Evolutionary conservation across 2,113 vertebrate genomes (phyloP).

Genomic region (Chitala chitala): DNA sequence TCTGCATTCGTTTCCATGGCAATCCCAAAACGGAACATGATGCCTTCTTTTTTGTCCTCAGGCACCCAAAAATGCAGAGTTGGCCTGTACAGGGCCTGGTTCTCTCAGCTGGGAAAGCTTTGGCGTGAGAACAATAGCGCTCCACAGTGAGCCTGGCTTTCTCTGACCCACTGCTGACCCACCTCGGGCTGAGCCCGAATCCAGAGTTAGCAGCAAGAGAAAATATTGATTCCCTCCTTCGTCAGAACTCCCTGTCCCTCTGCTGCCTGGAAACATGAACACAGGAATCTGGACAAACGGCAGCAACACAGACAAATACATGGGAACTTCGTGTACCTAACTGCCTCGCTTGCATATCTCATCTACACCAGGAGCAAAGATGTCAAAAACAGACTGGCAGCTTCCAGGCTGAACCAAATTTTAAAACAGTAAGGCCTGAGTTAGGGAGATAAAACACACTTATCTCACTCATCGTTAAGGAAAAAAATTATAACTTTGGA

Average conservation of each 20-base stretch:
- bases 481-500: neutral
- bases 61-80: conserved; percentile 38
- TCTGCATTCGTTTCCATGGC: conserved; percentile 33
- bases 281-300: neutral
- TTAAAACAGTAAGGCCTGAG: neutral
- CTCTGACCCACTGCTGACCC: conserved; percentile 9
- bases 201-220: neutral
- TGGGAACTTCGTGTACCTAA: neutral
- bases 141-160: conserved; percentile 10
- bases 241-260: neutral
- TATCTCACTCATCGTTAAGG: no score
- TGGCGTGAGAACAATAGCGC: conserved; percentile 31
- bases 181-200: neutral
- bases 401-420: neutral
- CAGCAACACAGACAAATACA: neutral
- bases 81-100: conserved; percentile 34
- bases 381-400: neutral
- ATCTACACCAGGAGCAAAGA: neutral
- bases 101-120: conserved; percentile 30
- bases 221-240: conserved; percentile 20
- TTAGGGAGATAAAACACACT: no score
- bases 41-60: conserved; percentile 43
- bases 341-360: no score
- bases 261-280: conserved; percentile 25
- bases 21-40: conserved; percentile 40